phyloP scores from a whole-genome alignment of 2,113 vertebrate genomes.

The Sylvietta virens region DNA sequence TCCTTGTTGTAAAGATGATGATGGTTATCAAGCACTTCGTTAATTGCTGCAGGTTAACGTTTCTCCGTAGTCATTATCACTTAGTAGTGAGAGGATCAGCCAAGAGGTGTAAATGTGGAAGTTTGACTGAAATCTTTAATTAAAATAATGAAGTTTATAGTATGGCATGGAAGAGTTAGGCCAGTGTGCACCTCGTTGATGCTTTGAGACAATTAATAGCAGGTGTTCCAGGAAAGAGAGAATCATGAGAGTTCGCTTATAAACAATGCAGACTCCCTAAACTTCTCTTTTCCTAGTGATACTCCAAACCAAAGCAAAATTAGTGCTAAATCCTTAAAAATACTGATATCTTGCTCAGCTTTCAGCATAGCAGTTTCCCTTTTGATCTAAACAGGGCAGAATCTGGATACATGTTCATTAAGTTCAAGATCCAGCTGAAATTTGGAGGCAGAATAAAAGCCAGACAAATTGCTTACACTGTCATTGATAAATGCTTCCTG shows the following conservation, averaged over 20 bases:
- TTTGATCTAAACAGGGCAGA: not conserved
- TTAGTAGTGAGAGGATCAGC: not conserved
- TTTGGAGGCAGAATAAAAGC: not conserved
- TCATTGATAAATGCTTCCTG: not conserved
- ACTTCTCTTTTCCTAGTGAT: not conserved
- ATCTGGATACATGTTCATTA: not conserved
- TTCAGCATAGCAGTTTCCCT: not conserved
- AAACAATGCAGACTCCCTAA: not conserved
- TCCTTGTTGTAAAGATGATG: conserved; percentile 20
- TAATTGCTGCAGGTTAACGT: not conserved
- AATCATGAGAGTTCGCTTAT: not conserved
- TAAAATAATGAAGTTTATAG: not conserved
- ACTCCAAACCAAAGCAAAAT: not conserved
- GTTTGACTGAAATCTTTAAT: not conserved
- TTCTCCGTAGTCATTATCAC: not conserved
- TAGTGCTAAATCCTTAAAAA: not conserved
- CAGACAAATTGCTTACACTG: not conserved
- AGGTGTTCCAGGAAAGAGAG: not conserved
- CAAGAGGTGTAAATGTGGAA: not conserved
- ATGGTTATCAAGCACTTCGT: conserved; percentile 2
- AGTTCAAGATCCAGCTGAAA: not conserved
- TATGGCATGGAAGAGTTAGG: not conserved
- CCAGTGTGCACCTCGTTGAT: not conserved
- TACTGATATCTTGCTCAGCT: not conserved
- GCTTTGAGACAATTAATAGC: not conserved